Evolutionary conservation across 2,888 invertebrate species (phyloP), one percentile per base, ranked within the genome.

Genomic region (Morpho achilles): DNA sequence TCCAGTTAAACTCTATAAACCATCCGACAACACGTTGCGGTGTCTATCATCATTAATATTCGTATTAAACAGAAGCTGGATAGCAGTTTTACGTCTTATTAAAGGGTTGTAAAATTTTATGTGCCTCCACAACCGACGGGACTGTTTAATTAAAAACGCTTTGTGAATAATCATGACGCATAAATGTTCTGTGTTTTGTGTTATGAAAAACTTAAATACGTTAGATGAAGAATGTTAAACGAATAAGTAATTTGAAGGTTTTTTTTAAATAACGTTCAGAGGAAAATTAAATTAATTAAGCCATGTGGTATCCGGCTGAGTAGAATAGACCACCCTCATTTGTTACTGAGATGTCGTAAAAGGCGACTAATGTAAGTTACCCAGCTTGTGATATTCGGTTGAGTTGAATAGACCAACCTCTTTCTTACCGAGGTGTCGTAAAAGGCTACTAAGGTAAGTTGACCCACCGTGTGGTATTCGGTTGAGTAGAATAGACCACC

Each of bases 41-140:
- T 75, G 72, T 72, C 77, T 74, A 82, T 81, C 79, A 79, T 82
- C 78, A 84, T 87, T 87, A 87, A 86, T 87, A 87, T 84, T 82
- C 82, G 72, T 75, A 82, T 83, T 81, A 81, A 80, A 79, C 78
- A 76, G 75, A 69, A 79, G 74, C 76, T 80, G 81, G 80, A 81
- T 77, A 73, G 79, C 80, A 77, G 75, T 87, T 87, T 87, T 80
- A 86, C 79, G 82, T 84, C 82, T 84, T 87, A 87, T 85, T 88
- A 89, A 90, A 88, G 89, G 88, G 87, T 89, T 89, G 71, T 88
- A 82, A 88, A 90, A 87, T 87, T 89, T 89, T 84, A 90, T 84
- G 83, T 78, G 69, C 69, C 78, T 72, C 72, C 75, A 72, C 73
- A 79, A 82, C 82, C 77, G 75, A 75, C 74, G 74, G 71, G 73